Conservation (phyloP, 2,113 vertebrate species). For the Burhinus oedicnemus region DNA sequence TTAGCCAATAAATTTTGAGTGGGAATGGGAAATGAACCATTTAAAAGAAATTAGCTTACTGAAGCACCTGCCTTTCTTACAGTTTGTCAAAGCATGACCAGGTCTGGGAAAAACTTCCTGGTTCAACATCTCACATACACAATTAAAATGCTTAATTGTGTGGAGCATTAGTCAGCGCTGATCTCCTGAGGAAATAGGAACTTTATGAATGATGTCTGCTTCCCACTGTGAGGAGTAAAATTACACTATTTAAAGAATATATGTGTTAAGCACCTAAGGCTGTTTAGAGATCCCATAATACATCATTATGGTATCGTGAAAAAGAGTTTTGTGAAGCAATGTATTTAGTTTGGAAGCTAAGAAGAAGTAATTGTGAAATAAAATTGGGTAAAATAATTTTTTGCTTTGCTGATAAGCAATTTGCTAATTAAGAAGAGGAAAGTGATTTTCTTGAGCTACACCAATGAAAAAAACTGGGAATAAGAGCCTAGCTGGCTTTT, state of each 20-base stretch:
- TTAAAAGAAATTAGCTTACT: not conserved
- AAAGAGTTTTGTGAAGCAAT: not conserved
- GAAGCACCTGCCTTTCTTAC: not conserved
- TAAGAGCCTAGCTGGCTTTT: not conserved
- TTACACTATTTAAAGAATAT: conserved; percentile 9
- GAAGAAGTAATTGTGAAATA: not conserved
- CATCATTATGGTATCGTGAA: not conserved
- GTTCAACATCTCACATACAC: not conserved
- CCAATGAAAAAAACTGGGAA: not conserved
- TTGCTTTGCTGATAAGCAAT: not conserved
- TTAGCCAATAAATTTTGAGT: not conserved
- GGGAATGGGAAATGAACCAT: not conserved
- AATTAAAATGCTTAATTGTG: conserved; percentile 35
- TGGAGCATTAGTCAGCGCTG: not conserved
- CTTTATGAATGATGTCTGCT: conserved; percentile 44
- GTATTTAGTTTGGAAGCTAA: not conserved
- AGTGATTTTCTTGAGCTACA: not conserved
- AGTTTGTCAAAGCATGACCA: not conserved
- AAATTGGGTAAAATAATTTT: not conserved
- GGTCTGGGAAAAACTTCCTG: not conserved
- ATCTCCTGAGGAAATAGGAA: conserved; percentile 7
- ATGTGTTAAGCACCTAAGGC: not conserved
- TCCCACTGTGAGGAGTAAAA: conserved; percentile 12
- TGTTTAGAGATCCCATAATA: not conserved
- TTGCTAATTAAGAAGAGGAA: not conserved